A percentile compares a stretch with the other conserved stretches of the same genome.
These are phyloP conservation scores for Psix sp. DNA, from an alignment of 1,140 invertebrate genomes.

Conservation along the genomic window DNA sequence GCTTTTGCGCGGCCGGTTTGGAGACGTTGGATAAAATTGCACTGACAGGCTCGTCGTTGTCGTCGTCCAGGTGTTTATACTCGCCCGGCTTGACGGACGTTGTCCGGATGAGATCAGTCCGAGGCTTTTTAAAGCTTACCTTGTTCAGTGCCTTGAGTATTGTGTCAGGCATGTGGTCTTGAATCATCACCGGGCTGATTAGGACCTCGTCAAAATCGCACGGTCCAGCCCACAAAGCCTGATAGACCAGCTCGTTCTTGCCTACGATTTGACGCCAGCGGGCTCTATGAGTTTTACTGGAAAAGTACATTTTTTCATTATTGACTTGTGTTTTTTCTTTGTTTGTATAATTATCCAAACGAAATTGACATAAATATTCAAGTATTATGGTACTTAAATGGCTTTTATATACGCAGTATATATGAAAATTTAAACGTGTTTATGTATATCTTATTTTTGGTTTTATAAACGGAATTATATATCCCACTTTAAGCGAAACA, in stretches of 20 bases:
- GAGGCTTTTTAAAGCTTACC: conserved; percentile 78
- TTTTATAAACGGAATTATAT: too few relatives aligned
- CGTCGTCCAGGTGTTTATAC: conserved; percentile 71
- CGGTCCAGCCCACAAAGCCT: conserved; percentile 92
- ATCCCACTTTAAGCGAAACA: too few relatives aligned
- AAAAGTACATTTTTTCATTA: not conserved
- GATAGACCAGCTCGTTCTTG: conserved; percentile 88
- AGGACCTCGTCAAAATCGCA: conserved; percentile 93
- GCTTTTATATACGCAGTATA: too few relatives aligned
- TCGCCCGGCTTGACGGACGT: conserved; percentile 65
- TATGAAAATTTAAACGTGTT: too few relatives aligned
- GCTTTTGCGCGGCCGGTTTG: conserved; percentile 6
- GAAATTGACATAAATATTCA: too few relatives aligned
- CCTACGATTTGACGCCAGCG: conserved; percentile 80
- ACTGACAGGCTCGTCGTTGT: conserved; percentile 37
- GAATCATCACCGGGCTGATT: conserved; percentile 94
- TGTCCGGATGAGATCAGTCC: conserved; percentile 47
- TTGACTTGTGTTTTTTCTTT: too few relatives aligned
- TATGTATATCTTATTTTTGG: too few relatives aligned
- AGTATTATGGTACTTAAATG: too few relatives aligned
- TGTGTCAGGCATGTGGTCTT: conserved; percentile 95
- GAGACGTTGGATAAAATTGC: not conserved
- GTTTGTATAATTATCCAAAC: too few relatives aligned
- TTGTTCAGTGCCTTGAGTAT: conserved; percentile 91
- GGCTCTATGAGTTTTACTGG: conserved; percentile 28